phyloP scores from a whole-genome alignment of 2,797 vertebrate species.

The Moxostoma hubbsi region DNA sequence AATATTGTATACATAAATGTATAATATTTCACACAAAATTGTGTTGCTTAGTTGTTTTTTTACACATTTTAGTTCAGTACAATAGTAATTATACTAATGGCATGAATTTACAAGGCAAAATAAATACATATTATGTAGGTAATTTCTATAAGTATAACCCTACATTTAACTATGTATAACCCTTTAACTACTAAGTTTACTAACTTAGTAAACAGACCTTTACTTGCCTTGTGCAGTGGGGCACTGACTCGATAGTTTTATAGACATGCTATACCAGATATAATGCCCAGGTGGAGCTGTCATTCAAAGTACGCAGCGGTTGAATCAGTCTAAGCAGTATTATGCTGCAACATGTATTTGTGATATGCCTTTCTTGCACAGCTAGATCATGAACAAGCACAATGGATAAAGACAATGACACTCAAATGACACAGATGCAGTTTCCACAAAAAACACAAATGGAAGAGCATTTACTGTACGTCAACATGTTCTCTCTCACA shows the following conservation, averaged over 20 bases:
- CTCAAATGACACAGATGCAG: background rate
- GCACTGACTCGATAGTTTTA: too few species aligned
- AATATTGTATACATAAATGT: too few species aligned
- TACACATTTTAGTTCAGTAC: too few species aligned
- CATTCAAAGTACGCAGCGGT: constrained; percentile 43
- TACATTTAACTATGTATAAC: too few species aligned
- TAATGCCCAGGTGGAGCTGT: constrained; percentile 42
- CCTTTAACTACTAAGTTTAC: too few species aligned
- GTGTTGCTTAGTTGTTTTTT: too few species aligned
- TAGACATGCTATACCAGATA: constrained; percentile 29
- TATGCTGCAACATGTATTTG: constrained; percentile 18
- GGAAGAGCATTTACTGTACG: background rate
- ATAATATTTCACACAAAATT: too few species aligned
- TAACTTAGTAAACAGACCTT: background rate
- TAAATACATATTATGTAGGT: too few species aligned
- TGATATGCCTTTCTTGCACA: constrained; percentile 2
- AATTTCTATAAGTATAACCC: too few species aligned
- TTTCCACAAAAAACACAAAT: constrained; percentile 3
- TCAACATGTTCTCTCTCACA: background rate
- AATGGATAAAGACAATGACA: background rate
- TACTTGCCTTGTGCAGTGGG: background rate
- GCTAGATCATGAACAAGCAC: background rate
- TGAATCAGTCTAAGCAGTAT: background rate
- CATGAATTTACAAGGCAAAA: too few species aligned
- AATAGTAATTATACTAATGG: too few species aligned